Evolutionary conservation across 2,888 invertebrate genomes (phyloP).

Genomic region (Trachelus troglodyta): DNA sequence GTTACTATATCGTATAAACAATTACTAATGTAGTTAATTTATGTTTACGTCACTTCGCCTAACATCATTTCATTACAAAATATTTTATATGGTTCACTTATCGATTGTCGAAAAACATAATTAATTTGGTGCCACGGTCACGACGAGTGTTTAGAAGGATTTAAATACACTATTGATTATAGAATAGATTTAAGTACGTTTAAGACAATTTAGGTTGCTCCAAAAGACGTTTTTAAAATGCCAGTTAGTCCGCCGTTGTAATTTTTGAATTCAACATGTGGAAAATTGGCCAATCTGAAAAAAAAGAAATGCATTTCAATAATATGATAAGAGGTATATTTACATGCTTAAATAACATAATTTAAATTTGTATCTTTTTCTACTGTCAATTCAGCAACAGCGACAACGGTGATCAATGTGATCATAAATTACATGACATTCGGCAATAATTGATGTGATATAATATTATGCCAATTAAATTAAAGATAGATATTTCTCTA

Average conservation of each 20-base stretch:
- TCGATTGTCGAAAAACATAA: not conserved
- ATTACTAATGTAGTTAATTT: not conserved
- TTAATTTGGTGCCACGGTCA: not conserved
- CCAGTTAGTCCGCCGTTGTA: not conserved
- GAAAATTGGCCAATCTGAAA: not conserved
- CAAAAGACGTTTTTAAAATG: not conserved
- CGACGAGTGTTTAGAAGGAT: not conserved
- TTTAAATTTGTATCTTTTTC: not conserved
- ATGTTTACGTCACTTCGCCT: constrained; percentile 56
- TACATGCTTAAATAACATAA: not conserved
- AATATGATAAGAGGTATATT: no score
- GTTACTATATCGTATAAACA: not conserved
- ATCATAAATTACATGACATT: not conserved
- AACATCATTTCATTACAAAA: constrained; percentile 44
- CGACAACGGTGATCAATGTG: not conserved
- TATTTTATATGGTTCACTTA: not conserved
- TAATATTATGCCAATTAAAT: not conserved
- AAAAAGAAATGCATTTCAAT: not conserved
- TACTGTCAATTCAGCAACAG: not conserved
- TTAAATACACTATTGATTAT: not conserved
- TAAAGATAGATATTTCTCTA: not conserved
- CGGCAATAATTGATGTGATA: not conserved
- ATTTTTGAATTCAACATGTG: not conserved
- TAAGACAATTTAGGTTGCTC: not conserved
- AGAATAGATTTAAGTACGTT: not conserved